These are phyloP conservation scores for Lasioglossum malachurum DNA, from an alignment of 2,888 invertebrate species.

Conservation along the genomic window DNA sequence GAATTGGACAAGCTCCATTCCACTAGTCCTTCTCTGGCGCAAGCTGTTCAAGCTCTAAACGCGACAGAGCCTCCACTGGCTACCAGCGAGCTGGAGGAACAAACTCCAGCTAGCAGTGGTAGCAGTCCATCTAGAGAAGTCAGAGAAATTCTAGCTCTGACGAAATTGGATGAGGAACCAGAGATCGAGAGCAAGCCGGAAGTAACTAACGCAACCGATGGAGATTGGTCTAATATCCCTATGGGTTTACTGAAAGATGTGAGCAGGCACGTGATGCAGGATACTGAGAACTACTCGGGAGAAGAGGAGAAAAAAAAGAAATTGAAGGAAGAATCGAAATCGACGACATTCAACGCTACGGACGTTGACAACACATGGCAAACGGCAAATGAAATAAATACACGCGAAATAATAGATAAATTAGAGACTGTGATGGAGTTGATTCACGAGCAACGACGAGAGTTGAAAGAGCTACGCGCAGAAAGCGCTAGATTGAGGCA, in stretches of 20 bases:
- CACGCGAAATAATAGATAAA: conserved; percentile 75
- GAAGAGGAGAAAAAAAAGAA: conserved; percentile 69
- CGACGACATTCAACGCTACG: conserved; percentile 31
- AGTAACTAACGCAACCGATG: conserved; percentile 69
- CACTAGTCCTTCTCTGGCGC: conserved; percentile 78
- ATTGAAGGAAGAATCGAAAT: conserved; percentile 56
- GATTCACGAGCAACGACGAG: conserved; percentile 80
- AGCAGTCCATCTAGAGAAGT: conserved; percentile 96
- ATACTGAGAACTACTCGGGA: conserved; percentile 66
- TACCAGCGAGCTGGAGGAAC: conserved; percentile 79
- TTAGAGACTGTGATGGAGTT: conserved; percentile 78
- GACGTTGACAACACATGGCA: conserved; percentile 70
- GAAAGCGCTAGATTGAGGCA: conserved; percentile 78
- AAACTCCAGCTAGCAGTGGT: conserved; percentile 89
- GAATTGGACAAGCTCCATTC: conserved; percentile 79
- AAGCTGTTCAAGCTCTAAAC: conserved; percentile 79
- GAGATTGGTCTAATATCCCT: conserved; percentile 85
- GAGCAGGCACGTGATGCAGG: conserved; percentile 70
- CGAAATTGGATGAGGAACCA: conserved; percentile 84
- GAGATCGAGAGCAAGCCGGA: conserved; percentile 75
- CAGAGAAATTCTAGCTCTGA: conserved; percentile 92
- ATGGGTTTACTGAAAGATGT: conserved; percentile 83
- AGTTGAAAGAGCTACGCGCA: conserved; percentile 76
- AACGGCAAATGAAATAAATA: conserved; percentile 67
- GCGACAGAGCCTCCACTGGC: conserved; percentile 78